These are phyloP conservation scores for Apomyelois bistriatella DNA, from an alignment of 2,888 invertebrate species.

Conservation along the genomic window DNA sequence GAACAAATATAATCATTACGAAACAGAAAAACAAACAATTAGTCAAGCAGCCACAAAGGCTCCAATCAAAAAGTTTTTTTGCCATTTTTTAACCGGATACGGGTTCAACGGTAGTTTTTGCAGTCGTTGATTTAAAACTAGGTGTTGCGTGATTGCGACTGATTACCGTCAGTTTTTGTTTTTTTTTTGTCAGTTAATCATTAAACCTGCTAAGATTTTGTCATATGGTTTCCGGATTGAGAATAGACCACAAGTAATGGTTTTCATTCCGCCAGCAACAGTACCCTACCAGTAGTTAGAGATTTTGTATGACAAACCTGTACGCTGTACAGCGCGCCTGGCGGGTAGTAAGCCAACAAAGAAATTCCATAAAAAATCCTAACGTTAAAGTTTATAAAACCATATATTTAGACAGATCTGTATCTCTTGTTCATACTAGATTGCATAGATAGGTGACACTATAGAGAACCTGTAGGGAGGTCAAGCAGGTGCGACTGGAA, in stretches of 20 bases:
- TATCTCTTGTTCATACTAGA: too few relatives aligned
- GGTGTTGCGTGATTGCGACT: not conserved
- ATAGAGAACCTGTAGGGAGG: too few relatives aligned
- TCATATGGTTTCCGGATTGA: not conserved
- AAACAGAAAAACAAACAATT: not conserved
- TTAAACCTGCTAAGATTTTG: not conserved
- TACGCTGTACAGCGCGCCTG: too few relatives aligned
- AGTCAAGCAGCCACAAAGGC: not conserved
- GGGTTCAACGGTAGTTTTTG: conserved; percentile 6
- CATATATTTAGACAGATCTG: too few relatives aligned
- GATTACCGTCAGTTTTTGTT: not conserved
- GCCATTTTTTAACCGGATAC: not conserved
- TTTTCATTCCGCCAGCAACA: too few relatives aligned
- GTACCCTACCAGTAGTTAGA: too few relatives aligned
- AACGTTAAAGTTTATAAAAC: too few relatives aligned
- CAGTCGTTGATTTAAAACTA: not conserved
- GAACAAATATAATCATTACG: not conserved
- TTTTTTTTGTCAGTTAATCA: conserved; percentile 1
- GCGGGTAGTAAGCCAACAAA: too few relatives aligned
- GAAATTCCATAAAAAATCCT: too few relatives aligned
- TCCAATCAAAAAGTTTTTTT: conserved; percentile 1
- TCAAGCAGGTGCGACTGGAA: too few relatives aligned
- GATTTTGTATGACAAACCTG: too few relatives aligned
- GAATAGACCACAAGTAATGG: not conserved
- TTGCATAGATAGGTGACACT: too few relatives aligned